These are phyloP conservation scores for Alloplasta piceator DNA, from an alignment of 2,888 invertebrate species.

Conservation along the genomic window DNA sequence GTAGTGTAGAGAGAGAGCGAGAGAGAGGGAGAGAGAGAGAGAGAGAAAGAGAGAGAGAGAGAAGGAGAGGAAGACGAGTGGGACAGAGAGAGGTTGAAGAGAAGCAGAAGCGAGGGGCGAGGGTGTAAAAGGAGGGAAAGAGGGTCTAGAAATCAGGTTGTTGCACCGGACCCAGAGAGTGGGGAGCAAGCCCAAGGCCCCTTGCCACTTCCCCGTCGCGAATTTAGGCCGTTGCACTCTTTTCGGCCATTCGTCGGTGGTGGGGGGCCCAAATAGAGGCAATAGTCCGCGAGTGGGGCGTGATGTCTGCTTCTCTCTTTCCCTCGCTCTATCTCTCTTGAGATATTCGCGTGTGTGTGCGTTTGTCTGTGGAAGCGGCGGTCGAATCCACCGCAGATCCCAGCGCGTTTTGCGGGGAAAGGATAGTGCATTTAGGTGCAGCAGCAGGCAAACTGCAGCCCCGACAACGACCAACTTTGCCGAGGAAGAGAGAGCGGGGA, in stretches of 20 bases:
- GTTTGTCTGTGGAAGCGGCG: slow-evolving; percentile 67
- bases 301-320: background rate
- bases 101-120: slow-evolving; percentile 57
- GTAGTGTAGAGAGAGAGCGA: slow-evolving; percentile 45
- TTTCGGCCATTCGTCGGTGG: slow-evolving; percentile 79
- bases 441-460: slow-evolving; percentile 73
- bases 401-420: slow-evolving; percentile 69
- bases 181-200: slow-evolving; percentile 81
- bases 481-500: slow-evolving; percentile 73
- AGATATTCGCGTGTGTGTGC: slow-evolving; percentile 54
- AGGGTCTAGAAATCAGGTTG: slow-evolving; percentile 83
- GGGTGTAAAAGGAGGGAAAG: slow-evolving; percentile 69
- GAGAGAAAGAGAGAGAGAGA: slow-evolving; percentile 18
- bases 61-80: slow-evolving; percentile 7
- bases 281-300: slow-evolving; percentile 68
- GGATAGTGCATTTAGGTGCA: slow-evolving; percentile 79
- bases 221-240: slow-evolving; percentile 83
- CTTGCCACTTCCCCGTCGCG: slow-evolving; percentile 79
- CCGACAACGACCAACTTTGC: slow-evolving; percentile 69
- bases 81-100: slow-evolving; percentile 4
- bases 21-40: slow-evolving; percentile 9
- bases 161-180: slow-evolving; percentile 78
- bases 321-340: slow-evolving; percentile 28
- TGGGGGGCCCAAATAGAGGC: slow-evolving; percentile 81
- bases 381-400: slow-evolving; percentile 72